A percentile compares a stretch with the other conserved stretches of the same genome.
Evolutionary conservation across 1,140 invertebrate species (phyloP).

Genomic region (Drosophila kohkoa): DNA sequence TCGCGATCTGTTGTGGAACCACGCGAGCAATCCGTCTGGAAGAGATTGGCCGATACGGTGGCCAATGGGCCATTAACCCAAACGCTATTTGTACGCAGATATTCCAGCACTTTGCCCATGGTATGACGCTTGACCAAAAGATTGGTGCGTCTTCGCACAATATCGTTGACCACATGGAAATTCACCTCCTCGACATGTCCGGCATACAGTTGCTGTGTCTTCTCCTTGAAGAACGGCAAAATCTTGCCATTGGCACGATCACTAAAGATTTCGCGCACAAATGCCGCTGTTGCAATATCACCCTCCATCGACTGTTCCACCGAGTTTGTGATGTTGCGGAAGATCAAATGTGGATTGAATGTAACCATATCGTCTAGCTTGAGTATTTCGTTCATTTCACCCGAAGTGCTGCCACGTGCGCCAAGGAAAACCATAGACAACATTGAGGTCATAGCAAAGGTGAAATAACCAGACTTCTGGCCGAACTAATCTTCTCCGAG

Average conservation of each 20-base stretch:
- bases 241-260: conserved; percentile 91
- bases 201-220: conserved; percentile 93
- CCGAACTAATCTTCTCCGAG: conserved; percentile 89
- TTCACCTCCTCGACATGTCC: conserved; percentile 93
- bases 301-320: conserved; percentile 88
- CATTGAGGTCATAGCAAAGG: conserved; percentile 93
- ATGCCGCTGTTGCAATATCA: conserved; percentile 90
- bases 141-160: conserved; percentile 91
- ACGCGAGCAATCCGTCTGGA: conserved; percentile 91
- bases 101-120: conserved; percentile 90
- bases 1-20: conserved; percentile 90
- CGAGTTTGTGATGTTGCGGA: conserved; percentile 93
- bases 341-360: conserved; percentile 94
- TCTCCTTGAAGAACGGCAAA: conserved; percentile 93
- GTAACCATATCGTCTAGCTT: conserved; percentile 94
- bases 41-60: conserved; percentile 92
- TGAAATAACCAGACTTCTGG: conserved; percentile 92
- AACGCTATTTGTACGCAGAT: conserved; percentile 89
- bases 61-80: conserved; percentile 90
- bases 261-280: conserved; percentile 91
- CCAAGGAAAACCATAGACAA: conserved; percentile 95
- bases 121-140: conserved; percentile 91
- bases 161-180: conserved; percentile 91
- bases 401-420: conserved; percentile 93
- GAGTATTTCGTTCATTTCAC: conserved; percentile 94